phyloP scores from a whole-genome alignment of 2,113 vertebrate species.

The Bathybates hornii region DNA sequence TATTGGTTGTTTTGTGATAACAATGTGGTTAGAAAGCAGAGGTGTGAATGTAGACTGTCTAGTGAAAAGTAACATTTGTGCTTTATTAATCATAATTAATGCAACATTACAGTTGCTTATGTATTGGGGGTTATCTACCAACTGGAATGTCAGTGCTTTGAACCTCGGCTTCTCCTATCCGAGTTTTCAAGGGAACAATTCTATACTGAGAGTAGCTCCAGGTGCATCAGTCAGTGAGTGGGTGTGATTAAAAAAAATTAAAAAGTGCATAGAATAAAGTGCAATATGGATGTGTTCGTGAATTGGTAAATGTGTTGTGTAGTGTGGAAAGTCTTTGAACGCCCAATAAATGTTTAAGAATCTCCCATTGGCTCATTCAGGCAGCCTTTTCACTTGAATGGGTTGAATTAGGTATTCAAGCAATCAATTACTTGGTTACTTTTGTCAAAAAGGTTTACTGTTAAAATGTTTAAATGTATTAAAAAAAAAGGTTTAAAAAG shows the following conservation, averaged over 20 bases:
- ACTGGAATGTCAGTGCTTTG: neutral
- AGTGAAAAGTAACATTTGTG: neutral
- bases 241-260: neutral
- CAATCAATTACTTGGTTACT: neutral
- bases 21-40: neutral
- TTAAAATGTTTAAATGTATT: neutral
- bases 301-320: neutral
- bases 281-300: neutral
- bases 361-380: neutral
- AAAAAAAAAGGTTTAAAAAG: neutral
- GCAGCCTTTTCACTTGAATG: neutral
- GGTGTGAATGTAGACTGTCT: neutral
- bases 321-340: neutral
- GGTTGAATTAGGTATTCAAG: neutral
- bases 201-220: neutral
- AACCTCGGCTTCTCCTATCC: neutral
- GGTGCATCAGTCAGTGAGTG: neutral
- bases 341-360: neutral
- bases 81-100: neutral
- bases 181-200: accelerated
- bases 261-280: neutral
- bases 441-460: neutral
- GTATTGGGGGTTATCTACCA: neutral
- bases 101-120: neutral
- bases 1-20: neutral